These are phyloP conservation scores for Pristionchus mayeri DNA, from an alignment of 2,888 invertebrate species.

Conservation along the genomic window DNA sequence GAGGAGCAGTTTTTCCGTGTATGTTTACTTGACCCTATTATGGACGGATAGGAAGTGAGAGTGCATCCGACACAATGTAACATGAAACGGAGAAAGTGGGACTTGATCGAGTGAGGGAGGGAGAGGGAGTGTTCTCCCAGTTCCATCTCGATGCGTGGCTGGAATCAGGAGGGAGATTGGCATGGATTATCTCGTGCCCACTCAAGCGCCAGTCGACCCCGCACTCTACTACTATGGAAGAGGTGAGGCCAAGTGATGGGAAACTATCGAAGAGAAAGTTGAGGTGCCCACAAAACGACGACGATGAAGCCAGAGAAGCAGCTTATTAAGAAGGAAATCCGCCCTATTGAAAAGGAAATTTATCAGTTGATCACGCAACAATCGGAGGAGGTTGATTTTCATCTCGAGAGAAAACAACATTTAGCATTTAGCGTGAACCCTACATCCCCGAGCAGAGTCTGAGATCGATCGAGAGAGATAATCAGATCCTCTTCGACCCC, in stretches of 20 bases:
- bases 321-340: neutral
- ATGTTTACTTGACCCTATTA: slow-evolving; percentile 36
- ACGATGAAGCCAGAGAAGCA: neutral
- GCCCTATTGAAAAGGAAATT: neutral
- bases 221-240: slow-evolving; percentile 22
- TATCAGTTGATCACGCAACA: neutral
- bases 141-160: slow-evolving; percentile 39
- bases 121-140: slow-evolving; percentile 30
- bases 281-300: neutral
- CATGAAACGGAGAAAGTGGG: slow-evolving; percentile 40
- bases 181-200: neutral
- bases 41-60: slow-evolving; percentile 29
- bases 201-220: slow-evolving; percentile 31
- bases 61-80: neutral
- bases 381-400: neutral
- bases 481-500: slow-evolving; percentile 27
- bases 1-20: slow-evolving; percentile 9
- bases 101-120: neutral
- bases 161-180: slow-evolving; percentile 33
- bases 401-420: no score
- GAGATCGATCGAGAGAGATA: slow-evolving; percentile 18
- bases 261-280: neutral
- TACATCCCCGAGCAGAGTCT: slow-evolving; percentile 1
- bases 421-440: neutral
- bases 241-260: neutral